Evolutionary conservation across 2,888 invertebrate species (phyloP).

Genomic region (Congeria kusceri): DNA sequence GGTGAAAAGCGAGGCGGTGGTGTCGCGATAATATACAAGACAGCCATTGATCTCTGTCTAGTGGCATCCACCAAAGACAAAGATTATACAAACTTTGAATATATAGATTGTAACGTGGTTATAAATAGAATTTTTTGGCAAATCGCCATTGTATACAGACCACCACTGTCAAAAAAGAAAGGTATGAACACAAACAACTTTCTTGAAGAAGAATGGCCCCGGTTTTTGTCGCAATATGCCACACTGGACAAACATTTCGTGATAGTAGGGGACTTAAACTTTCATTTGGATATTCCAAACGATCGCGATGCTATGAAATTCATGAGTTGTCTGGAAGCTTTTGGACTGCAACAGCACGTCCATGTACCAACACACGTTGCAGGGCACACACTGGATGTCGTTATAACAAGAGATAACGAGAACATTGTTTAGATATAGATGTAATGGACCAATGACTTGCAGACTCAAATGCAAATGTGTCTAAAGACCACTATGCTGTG

Average conservation of each 20-base stretch:
- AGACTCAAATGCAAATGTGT: constrained; percentile 32
- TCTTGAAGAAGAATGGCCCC: constrained; percentile 21
- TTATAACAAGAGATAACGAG: constrained; percentile 38
- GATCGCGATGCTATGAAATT: constrained; percentile 21
- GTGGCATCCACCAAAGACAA: constrained; percentile 18
- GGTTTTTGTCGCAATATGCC: constrained; percentile 11
- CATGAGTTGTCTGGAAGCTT: constrained; percentile 30
- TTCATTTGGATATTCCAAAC: constrained; percentile 18
- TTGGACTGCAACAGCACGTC: constrained; percentile 40
- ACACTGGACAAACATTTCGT: constrained; percentile 21
- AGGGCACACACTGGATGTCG: constrained; percentile 41
- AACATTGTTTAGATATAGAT: constrained; percentile 35
- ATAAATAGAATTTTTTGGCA: background rate
- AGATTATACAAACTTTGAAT: constrained; percentile 9
- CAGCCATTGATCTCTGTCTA: background rate
- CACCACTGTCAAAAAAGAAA: constrained; percentile 25
- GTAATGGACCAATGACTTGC: constrained; percentile 35
- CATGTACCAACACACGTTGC: constrained; percentile 35
- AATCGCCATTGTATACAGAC: constrained; percentile 11
- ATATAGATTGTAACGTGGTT: constrained; percentile 28
- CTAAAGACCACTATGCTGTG: constrained; percentile 47
- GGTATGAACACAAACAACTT: constrained; percentile 22
- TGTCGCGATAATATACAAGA: constrained; percentile 22
- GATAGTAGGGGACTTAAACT: constrained; percentile 23
- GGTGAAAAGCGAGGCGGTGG: constrained; percentile 8